Base-by-base conservation (phyloP, 2,888 invertebrate species). In the Tridacna crocea region DNA sequence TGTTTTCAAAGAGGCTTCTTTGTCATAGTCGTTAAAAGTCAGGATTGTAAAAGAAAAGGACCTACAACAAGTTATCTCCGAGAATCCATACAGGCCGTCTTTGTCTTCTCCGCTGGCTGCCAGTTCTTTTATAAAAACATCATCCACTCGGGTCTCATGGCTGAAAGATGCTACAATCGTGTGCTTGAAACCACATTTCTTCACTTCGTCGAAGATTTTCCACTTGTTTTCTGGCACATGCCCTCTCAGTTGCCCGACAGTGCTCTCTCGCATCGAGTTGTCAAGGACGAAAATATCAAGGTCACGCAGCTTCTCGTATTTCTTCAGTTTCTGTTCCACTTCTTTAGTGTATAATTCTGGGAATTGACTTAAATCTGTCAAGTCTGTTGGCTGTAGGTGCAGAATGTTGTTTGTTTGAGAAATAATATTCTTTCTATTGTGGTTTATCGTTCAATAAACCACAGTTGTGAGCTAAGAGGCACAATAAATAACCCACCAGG, bases 241-340 rank as follows among this genome's bases (percentile, higher is more conserved):
- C 13, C 80, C 80, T 58, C 65, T 80, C 61, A 80, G 75, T 48
- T 79, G 79, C 19, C 75, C 79, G 4, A 79, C 79, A 6, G 79
- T 79, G 60, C 79, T 79, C 79, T 79, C 79, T 46, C 79, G 65
- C 36, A 79, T 79, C 8, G 79, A 79, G 26, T 79, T 79, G 79
- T 79, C 79, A n/a, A 79, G 74, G 48, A 79, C 79, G 36, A 79
- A 79, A 55, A 79, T 36, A 51, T 79, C 74, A 26, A 79, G 36
- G 47, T 74, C 79, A 66, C 66, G 63, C 12, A 79, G 74, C 8
- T 6, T 17, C 19, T 79, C 48, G 47, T 79, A 79, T 60, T 75
- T 74, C 26, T 48, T 60, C 47, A 75, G 17, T n/a, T 70, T 47
- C 15, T 75, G 48, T 27, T 70, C 6, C 0, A 70, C 60, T 4